Base-by-base conservation (phyloP, 2,797 vertebrate genomes). In the Fistularia tabacaria region DNA sequence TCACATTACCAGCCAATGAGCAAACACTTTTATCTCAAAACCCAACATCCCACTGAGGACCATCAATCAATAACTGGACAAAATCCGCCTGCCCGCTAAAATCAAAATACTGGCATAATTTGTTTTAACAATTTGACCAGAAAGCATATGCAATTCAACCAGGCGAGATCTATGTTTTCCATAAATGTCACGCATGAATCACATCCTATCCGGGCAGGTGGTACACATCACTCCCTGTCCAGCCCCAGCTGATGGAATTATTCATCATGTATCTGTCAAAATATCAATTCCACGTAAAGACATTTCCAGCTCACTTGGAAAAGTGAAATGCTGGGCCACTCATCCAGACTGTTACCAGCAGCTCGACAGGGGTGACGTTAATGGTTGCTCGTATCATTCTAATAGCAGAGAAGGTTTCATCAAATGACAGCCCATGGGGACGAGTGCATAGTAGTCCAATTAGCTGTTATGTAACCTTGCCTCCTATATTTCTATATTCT, bases 21-120 rank as follows among this genome's bases (percentile, higher is more conserved):
- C 69, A 62, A 13, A 11, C 64, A 53, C 75, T 77, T 69, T 62
- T 59, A 66, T 54, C 54, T 60, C 49, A 49, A 71, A 69, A 67
- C 51, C 47, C 60, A 40, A 54, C 74, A 65, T 60, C 15, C 51
- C 45, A 9, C 14, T 8, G 65, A 57, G 59, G 25, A 25, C 25
- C n/a, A 9, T 40, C 7, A 39, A 64, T 79, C 78, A 67, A 69
- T 74, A 54, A 36, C 41, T 39, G 52, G 44, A 63, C 53, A 59
- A 62, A 64, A 57, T 38, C 43, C 15, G 57, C 62, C 57, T 44
- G 42, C 53, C 9, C 25, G 3, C 38, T 10, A 38, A 13, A 36
- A 67, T 77, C 74, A 62, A 64, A 78, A 54, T 57, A 73, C 62
- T 25, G 62, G 48, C 55, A 11, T 64, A 36, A 15, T 56, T 62